phyloP scores from a whole-genome alignment of 1,140 invertebrate species.

The Pygmarrhopalites habei region DNA sequence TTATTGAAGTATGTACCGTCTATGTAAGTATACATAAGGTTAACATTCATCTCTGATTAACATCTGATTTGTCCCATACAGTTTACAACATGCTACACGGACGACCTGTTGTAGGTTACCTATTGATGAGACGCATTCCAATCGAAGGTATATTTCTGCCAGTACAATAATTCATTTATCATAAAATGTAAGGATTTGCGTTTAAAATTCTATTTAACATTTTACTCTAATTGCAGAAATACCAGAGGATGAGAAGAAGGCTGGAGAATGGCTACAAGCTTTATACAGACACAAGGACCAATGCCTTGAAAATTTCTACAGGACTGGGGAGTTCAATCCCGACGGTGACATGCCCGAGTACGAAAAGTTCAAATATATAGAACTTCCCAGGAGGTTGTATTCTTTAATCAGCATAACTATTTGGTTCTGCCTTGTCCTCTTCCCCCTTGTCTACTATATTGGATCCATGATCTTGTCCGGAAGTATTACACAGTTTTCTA shows the following conservation, averaged over 20 bases:
- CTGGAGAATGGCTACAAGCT: conserved; percentile 71
- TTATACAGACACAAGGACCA: conserved; percentile 74
- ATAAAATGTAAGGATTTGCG: too few relatives aligned
- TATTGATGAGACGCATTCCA: conserved; percentile 74
- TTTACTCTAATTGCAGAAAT: too few relatives aligned
- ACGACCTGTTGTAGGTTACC: conserved; percentile 61
- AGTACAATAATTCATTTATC: too few relatives aligned
- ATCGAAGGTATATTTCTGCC: too few relatives aligned
- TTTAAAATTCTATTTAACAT: too few relatives aligned
- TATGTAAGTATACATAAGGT: too few relatives aligned
- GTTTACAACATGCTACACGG: conserved; percentile 76
- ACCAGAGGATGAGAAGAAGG: conserved; percentile 68
- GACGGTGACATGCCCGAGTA: conserved; percentile 59
- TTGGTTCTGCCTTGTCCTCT: conserved; percentile 62
- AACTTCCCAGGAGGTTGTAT: conserved; percentile 53
- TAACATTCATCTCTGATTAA: too few relatives aligned
- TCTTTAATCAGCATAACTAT: conserved; percentile 62
- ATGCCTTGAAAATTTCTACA: conserved; percentile 68
- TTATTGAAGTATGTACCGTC: too few relatives aligned
- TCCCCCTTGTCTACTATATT: conserved; percentile 63
- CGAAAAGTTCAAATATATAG: conserved; percentile 46
- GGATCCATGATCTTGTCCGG: conserved; percentile 61
- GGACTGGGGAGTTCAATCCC: conserved; percentile 72
- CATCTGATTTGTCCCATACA: too few relatives aligned
- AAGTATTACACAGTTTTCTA: conserved; percentile 7